A percentile compares a stretch with the other conserved stretches of the same genome.
Conservation (phyloP, 1,140 invertebrate genomes). For the Trypoxylus dichotomus region DNA sequence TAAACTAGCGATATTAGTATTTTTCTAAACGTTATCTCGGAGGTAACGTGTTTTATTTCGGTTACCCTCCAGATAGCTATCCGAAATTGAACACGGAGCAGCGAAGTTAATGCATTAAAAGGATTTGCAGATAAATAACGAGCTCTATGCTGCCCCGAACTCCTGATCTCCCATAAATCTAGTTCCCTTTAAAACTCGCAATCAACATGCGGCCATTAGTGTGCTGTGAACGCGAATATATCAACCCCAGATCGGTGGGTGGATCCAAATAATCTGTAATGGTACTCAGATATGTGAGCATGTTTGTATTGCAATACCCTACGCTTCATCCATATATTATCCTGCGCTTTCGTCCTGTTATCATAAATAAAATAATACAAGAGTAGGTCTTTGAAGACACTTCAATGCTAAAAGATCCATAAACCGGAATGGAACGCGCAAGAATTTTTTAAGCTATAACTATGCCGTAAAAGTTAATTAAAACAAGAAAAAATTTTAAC, state of each 20-base stretch:
- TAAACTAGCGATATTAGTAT: conserved; percentile 7
- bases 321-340: background rate
- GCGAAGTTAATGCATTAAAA: conserved; percentile 45
- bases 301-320: background rate
- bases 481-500: too few species aligned
- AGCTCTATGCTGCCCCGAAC: conserved; percentile 37
- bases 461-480: too few species aligned
- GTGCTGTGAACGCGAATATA: conserved; percentile 47
- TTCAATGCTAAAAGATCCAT: too few species aligned
- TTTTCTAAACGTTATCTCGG: conserved; percentile 20
- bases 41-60: conserved; percentile 10
- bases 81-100: conserved; percentile 17
- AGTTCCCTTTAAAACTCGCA: conserved; percentile 48
- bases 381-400: too few species aligned
- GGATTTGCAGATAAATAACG: conserved; percentile 48
- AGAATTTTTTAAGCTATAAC: too few species aligned
- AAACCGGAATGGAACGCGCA: too few species aligned
- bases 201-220: conserved; percentile 50
- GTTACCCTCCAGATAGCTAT: conserved; percentile 2
- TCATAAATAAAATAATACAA: too few species aligned
- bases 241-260: conserved; percentile 29
- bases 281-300: background rate
- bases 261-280: conserved; percentile 15
- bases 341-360: too few species aligned
- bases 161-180: conserved; percentile 48